A percentile compares a stretch with the other conserved stretches of the same genome.
Conservation (phyloP, 1,140 invertebrate species). For the Zophobas atratus region DNA sequence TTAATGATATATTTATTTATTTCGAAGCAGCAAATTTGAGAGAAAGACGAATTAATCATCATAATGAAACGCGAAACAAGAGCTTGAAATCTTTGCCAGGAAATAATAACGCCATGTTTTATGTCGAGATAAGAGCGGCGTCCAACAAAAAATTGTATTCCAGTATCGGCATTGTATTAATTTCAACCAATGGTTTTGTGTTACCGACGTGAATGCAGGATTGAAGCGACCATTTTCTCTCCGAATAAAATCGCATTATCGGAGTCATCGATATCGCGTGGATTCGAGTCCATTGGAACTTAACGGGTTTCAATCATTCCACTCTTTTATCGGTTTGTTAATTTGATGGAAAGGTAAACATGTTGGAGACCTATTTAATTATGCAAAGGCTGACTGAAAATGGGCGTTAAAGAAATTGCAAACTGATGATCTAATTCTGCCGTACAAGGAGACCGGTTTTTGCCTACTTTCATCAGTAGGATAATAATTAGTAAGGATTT, state of each 20-base stretch:
- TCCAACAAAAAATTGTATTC: conserved; percentile 10
- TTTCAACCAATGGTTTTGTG: conserved; percentile 24
- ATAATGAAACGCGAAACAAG: background rate
- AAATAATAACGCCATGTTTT: background rate
- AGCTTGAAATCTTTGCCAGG: background rate
- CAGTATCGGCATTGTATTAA: conserved; percentile 17
- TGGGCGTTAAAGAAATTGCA: conserved; percentile 5
- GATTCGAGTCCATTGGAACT: background rate
- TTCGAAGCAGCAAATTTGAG: conserved; percentile 1
- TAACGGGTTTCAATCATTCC: conserved; percentile 1
- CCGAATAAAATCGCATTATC: conserved; percentile 20
- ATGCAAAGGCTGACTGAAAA: background rate
- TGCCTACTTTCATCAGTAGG: background rate
- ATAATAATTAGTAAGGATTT: too few species aligned
- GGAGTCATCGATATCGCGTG: conserved; percentile 4
- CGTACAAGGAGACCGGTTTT: background rate
- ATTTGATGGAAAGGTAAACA: conserved; percentile 26
- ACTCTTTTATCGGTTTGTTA: conserved; percentile 17
- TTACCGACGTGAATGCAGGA: conserved; percentile 16
- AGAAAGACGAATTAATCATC: conserved; percentile 7
- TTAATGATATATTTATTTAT: conserved; percentile 11
- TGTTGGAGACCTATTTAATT: conserved; percentile 1
- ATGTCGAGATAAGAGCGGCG: conserved; percentile 9
- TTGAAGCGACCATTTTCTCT: conserved; percentile 33
- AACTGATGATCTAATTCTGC: conserved; percentile 4